These are phyloP conservation scores for Sipha flava DNA, from an alignment of 1,140 invertebrate species.

Conservation along the genomic window DNA sequence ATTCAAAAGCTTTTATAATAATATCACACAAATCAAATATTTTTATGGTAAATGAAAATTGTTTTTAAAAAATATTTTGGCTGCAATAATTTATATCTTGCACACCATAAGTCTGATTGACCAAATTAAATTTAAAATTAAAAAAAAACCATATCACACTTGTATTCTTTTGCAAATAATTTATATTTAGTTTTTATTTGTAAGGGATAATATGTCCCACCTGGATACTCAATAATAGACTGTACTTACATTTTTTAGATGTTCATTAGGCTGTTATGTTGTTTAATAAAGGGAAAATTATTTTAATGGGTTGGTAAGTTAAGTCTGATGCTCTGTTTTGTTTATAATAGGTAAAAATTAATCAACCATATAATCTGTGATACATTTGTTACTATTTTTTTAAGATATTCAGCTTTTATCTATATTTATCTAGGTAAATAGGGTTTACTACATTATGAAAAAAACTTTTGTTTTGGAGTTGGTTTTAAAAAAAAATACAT, in stretches of 20 bases:
- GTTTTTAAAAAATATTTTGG: background rate
- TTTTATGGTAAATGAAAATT: background rate
- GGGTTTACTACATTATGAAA: constrained; percentile 5
- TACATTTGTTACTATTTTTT: constrained; percentile 32
- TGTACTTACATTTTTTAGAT: constrained; percentile 21
- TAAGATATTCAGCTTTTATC: constrained; percentile 32
- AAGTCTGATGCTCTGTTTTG: constrained; percentile 24
- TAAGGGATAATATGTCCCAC: background rate
- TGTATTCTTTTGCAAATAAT: constrained; percentile 16
- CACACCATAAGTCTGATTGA: constrained; percentile 25
- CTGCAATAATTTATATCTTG: constrained; percentile 2
- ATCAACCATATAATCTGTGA: constrained; percentile 33
- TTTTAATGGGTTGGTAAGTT: constrained; percentile 29
- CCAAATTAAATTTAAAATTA: constrained; percentile 7
- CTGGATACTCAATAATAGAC: constrained; percentile 21
- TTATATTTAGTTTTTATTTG: background rate
- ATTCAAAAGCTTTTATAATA: background rate
- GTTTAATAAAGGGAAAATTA: background rate
- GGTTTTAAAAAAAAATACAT: background rate
- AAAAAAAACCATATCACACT: constrained; percentile 11
- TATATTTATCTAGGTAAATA: constrained; percentile 29
- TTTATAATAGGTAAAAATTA: constrained; percentile 31
- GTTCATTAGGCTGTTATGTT: constrained; percentile 23
- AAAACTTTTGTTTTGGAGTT: background rate
- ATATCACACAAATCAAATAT: background rate